phyloP scores from a whole-genome alignment of 2,797 vertebrate genomes.

The Labroides dimidiatus region DNA sequence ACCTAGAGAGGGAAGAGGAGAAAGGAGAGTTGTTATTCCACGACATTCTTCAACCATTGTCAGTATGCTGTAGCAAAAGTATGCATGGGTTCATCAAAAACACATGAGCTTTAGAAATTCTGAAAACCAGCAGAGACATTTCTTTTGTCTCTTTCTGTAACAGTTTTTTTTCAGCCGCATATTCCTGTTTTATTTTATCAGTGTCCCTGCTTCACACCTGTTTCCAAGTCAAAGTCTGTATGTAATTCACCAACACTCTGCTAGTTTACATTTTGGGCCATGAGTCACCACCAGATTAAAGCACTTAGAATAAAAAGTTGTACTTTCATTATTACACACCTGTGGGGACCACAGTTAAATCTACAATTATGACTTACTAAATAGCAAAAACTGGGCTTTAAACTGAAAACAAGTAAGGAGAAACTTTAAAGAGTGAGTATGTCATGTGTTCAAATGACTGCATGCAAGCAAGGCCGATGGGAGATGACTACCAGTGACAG shows the following conservation, averaged over 20 bases:
- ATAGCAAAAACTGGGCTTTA: neutral
- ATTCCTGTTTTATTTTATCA: neutral
- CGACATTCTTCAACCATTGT: neutral
- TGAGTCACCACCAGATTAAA: neutral
- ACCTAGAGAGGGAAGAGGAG: conserved; percentile 79
- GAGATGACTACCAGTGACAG: conserved; percentile 1
- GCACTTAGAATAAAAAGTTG: neutral
- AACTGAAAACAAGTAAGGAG: neutral
- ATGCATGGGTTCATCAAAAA: conserved; percentile 31
- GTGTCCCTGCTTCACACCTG: neutral
- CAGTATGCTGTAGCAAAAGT: neutral
- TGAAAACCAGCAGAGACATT: conserved; percentile 6
- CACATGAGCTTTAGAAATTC: conserved; percentile 22
- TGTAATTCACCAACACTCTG: conserved; percentile 11
- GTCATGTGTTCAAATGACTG: conserved; percentile 2
- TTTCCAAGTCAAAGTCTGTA: conserved; percentile 2
- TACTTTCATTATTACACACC: neutral
- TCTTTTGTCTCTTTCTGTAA: neutral
- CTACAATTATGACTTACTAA: conserved; percentile 1
- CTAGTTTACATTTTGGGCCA: conserved; percentile 4
- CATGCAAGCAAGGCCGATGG: conserved; percentile 8
- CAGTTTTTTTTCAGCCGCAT: conserved; percentile 16
- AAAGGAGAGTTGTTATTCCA: neutral
- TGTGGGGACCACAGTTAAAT: neutral
- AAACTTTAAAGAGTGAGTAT: neutral